phyloP scores from a whole-genome alignment of 1,140 invertebrate genomes.

The Drosophila nannoptera region DNA sequence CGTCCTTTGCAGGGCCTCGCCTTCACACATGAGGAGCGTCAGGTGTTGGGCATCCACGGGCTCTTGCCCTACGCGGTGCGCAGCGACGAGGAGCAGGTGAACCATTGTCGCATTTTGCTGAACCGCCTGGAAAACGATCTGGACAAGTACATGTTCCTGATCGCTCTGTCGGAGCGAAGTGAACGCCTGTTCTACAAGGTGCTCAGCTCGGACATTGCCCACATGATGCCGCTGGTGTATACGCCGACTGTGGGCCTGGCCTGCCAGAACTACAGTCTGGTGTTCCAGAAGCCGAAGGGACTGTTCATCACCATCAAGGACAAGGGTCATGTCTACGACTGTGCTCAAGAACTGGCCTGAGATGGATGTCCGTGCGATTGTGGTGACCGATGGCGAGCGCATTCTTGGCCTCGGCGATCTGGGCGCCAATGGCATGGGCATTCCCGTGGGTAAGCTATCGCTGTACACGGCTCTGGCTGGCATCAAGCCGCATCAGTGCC shows the following conservation, averaged over 20 bases:
- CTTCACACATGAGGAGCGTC: slow-evolving; percentile 86
- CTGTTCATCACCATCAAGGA: slow-evolving; percentile 98
- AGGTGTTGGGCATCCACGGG: slow-evolving; percentile 92
- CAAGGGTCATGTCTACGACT: slow-evolving; percentile 93
- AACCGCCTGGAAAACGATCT: slow-evolving; percentile 89
- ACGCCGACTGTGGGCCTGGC: slow-evolving; percentile 86
- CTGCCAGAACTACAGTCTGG: slow-evolving; percentile 80
- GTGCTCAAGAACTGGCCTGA: slow-evolving; percentile 81
- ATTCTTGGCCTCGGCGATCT: slow-evolving; percentile 96
- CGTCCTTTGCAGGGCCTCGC: slow-evolving; percentile 44
- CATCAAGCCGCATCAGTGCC: slow-evolving; percentile 93
- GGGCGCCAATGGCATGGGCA: slow-evolving; percentile 97
- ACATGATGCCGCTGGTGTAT: slow-evolving; percentile 87
- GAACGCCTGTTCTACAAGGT: slow-evolving; percentile 97
- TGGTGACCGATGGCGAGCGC: slow-evolving; percentile 97
- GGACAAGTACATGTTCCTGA: slow-evolving; percentile 93
- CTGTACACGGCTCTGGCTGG: slow-evolving; percentile 96
- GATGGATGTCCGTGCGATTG: slow-evolving; percentile 93
- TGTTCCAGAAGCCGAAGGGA: slow-evolving; percentile 86
- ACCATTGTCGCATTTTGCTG: slow-evolving; percentile 87
- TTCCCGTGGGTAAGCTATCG: slow-evolving; percentile 96
- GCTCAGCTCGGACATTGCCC: slow-evolving; percentile 92
- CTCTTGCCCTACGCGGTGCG: slow-evolving; percentile 90
- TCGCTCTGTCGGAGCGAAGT: slow-evolving; percentile 91
- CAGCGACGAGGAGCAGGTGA: slow-evolving; percentile 90